Evolutionary conservation across 2,888 invertebrate genomes (phyloP).

Genomic region (Dioctria linearis): DNA sequence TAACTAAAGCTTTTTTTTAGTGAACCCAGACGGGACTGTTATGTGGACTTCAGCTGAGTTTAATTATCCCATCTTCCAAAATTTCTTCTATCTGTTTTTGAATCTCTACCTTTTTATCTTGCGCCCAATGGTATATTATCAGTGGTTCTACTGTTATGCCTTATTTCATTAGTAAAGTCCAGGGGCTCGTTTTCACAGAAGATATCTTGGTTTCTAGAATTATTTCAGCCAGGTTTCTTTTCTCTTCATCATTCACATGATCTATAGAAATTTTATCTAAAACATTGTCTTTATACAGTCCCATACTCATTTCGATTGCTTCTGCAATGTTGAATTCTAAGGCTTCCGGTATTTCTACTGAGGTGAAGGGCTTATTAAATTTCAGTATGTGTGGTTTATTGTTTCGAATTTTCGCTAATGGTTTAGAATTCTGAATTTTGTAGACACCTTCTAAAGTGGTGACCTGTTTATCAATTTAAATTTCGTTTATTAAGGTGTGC

Average conservation of each 20-base stretch:
- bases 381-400: slow-evolving; percentile 1
- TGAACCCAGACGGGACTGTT: no score
- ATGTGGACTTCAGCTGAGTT: no score
- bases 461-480: neutral
- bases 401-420: slow-evolving; percentile 4
- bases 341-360: neutral
- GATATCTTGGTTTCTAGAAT: slow-evolving; percentile 5
- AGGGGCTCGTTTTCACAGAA: neutral
- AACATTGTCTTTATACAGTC: neutral
- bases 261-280: slow-evolving; percentile 3
- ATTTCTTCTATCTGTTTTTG: no score
- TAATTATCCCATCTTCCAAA: no score
- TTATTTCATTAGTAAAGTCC: slow-evolving; percentile 20
- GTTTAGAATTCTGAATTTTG: slow-evolving; percentile 5
- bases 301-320: neutral
- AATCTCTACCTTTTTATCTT: no score
- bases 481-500: neutral
- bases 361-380: slow-evolving; percentile 7
- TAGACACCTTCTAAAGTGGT: neutral
- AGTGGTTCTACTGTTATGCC: slow-evolving; percentile 3
- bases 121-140: slow-evolving; percentile 11
- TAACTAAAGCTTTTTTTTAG: no score
- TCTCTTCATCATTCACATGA: slow-evolving; percentile 15
- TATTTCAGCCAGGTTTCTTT: neutral
- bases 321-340: neutral